phyloP scores from a whole-genome alignment of 2,113 vertebrate species.

The Coreoperca whiteheadi region DNA sequence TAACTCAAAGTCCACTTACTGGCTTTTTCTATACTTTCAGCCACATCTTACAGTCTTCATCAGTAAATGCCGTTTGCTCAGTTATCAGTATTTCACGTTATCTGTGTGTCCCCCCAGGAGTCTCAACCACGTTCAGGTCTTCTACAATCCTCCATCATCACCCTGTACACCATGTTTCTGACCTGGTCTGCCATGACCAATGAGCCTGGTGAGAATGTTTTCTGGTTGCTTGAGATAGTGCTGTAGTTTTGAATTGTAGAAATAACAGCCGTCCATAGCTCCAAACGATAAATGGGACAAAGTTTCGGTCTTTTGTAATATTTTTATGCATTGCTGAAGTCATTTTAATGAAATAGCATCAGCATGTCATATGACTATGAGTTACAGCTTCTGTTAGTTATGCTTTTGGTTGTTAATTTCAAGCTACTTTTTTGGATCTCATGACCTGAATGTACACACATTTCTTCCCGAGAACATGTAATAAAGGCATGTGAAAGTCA shows the following conservation, averaged over 20 bases:
- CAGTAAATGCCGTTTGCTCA: background rate
- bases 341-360: background rate
- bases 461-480: background rate
- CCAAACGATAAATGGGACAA: background rate
- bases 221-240: background rate
- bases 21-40: background rate
- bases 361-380: background rate
- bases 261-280: background rate
- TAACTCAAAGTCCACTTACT: background rate
- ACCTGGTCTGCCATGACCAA: conserved; percentile 98
- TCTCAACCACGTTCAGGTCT: conserved; percentile 91
- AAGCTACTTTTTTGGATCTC: background rate
- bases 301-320: background rate
- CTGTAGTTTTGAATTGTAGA: background rate
- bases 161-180: conserved; percentile 93
- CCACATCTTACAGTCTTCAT: background rate
- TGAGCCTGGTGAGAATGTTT: conserved; percentile 89
- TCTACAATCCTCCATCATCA: conserved; percentile 95
- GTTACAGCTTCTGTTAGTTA: background rate
- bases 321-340: background rate
- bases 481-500: background rate
- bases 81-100: background rate
- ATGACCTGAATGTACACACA: background rate
- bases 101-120: conserved; percentile 83
- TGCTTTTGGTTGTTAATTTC: conserved; percentile 5